Percentiles rank a stretch among this genome's conserved stretches.
Conservation (phyloP, 2,113 vertebrate species). For the Dasyurus viverrinus region DNA sequence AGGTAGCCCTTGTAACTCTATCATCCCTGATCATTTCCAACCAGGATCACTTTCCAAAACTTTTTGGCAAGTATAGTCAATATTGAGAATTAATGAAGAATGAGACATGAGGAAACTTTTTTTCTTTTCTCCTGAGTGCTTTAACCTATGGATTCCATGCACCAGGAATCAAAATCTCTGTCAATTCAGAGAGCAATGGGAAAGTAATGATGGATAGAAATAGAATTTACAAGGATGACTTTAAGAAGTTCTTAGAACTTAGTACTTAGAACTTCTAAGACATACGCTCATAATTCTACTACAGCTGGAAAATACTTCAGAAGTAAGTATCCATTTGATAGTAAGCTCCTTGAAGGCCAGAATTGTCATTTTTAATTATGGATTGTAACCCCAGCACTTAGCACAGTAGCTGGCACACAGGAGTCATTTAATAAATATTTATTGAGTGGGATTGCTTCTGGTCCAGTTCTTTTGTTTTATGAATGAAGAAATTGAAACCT, state of each 20-base stretch:
- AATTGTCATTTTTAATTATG: background rate
- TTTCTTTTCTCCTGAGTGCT: background rate
- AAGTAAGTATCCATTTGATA: background rate
- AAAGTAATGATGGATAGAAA: background rate
- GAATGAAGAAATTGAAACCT: background rate
- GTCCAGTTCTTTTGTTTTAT: background rate
- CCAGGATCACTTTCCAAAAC: background rate
- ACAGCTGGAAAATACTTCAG: background rate
- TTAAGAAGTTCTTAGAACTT: too few relatives aligned
- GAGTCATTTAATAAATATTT: background rate
- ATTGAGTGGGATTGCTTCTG: background rate
- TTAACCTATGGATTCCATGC: background rate
- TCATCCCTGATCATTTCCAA: background rate
- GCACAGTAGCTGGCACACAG: background rate
- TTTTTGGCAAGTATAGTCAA: background rate
- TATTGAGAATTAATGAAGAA: background rate
- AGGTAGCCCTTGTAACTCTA: fast-evolving
- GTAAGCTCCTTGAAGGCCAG: background rate
- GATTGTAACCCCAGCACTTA: background rate
- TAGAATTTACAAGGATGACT: background rate
- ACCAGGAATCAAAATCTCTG: background rate
- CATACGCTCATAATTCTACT: background rate
- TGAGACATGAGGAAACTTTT: background rate
- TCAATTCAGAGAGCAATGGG: background rate
- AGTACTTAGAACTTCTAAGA: background rate